Evolutionary conservation across 2,797 vertebrate genomes (phyloP), one percentile per base, ranked within the genome.

Genomic region (Hephaestus fuliginosus): DNA sequence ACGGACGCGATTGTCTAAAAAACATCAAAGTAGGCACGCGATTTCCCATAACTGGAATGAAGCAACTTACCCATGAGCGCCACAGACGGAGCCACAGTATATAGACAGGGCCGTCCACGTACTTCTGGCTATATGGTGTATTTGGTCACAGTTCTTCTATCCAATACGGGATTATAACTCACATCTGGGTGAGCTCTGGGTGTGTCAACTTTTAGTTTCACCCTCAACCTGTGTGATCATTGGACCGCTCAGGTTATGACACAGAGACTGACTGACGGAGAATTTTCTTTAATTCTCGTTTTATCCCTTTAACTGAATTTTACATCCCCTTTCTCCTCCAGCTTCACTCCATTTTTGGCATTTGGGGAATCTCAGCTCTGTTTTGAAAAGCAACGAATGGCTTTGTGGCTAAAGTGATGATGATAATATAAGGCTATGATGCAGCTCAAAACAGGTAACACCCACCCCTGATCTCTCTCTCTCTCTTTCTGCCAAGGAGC

Each of bases 401-500:
- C 57, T 83, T 78, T 76, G 67, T 74, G 77, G 68, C 57, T 60
- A 9, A 75, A 83, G 64, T 39, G 72, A 81, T 68, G 84, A 82
- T 65, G 76, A 82, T 75, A 88, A 78, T 67, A 74, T 62, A 69
- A 78, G 61, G 63, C 58, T 70, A 61, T 51, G 74, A 71, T 81
- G 72, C 22, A 18, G 68, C 78, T 84, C 70, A 80, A 46, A 86
- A 82, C 90, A 78, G 81, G 81, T 75, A 90, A 78, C 85, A 84
- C 48, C 73, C 70, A 83, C 65, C 70, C 46, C 46, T 74, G 62
- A 80, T 83, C 33, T 56, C 52, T 43, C 33, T 61, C 70, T 71
- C 33, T 57, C 52, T 43, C 36, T 61, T 68, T 71, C 70, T 80
- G 48, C 67, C 76, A 87, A 62, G 11, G 4, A 87, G 44, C 55